Conservation (phyloP, 2,113 vertebrate genomes). For the Falcunculus frontatus region DNA sequence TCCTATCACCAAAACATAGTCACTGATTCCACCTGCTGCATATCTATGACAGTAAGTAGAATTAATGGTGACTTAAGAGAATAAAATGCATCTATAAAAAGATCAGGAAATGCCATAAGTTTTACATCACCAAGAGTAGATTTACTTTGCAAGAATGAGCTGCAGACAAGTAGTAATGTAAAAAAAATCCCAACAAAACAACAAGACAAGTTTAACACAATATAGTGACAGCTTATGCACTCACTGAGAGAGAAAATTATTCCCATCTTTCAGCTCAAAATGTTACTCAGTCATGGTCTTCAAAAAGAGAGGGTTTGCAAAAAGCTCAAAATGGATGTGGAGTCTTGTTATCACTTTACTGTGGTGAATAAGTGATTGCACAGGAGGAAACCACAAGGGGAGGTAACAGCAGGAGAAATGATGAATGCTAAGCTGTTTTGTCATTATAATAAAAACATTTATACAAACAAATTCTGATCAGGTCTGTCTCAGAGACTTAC, state of each 20-base stretch:
- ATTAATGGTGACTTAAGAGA: neutral
- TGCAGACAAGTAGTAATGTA: neutral
- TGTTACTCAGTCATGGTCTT: accelerated
- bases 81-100: neutral
- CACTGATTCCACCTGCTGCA: neutral
- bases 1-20: neutral
- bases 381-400: neutral
- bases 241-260: neutral
- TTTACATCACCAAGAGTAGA: neutral
- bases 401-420: neutral
- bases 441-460: neutral
- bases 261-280: neutral
- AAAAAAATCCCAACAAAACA: neutral
- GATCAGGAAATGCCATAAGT: neutral
- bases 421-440: neutral
- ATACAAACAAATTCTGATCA: neutral
- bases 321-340: neutral
- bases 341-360: neutral
- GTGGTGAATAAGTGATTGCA: neutral
- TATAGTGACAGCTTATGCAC: neutral
- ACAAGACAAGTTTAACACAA: neutral
- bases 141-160: neutral
- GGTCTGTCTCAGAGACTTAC: neutral
- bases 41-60: neutral
- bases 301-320: neutral